These are phyloP conservation scores for Gryon sp. DNA, from an alignment of 1,140 invertebrate genomes.

Conservation along the genomic window DNA sequence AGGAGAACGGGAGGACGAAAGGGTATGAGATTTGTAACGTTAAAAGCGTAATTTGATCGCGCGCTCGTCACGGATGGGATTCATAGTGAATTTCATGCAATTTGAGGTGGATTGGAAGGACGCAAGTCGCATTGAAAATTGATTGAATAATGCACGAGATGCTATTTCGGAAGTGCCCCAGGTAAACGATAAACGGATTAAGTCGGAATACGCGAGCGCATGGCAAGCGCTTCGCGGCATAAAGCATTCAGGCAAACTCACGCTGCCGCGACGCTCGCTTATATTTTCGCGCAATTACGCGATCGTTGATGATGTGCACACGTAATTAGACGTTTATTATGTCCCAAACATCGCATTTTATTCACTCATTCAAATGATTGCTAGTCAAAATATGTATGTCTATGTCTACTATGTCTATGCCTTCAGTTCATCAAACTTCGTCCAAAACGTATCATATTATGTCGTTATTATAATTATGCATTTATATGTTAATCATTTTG, in stretches of 20 bases:
- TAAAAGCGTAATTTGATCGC: slow-evolving; percentile 46
- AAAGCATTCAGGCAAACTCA: slow-evolving; percentile 74
- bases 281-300: slow-evolving; percentile 68
- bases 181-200: slow-evolving; percentile 74
- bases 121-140: slow-evolving; percentile 60
- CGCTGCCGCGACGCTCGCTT: slow-evolving; percentile 45
- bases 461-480: no score
- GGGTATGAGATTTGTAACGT: slow-evolving; percentile 30
- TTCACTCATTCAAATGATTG: no score
- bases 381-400: no score
- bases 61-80: slow-evolving; percentile 42
- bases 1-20: neutral
- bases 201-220: slow-evolving; percentile 63
- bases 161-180: slow-evolving; percentile 72
- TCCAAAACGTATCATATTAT: no score
- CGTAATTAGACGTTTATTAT: slow-evolving; percentile 57
- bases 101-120: slow-evolving; percentile 48
- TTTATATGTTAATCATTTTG: no score
- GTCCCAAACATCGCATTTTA: slow-evolving; percentile 14
- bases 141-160: slow-evolving; percentile 58
- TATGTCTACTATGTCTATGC: no score
- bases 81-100: slow-evolving; percentile 55
- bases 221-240: slow-evolving; percentile 66
- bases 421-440: no score
- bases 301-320: slow-evolving; percentile 65